Evolutionary conservation across 2,797 vertebrate genomes (phyloP), one percentile per base, ranked within the genome.

Genomic region (Phataginus tricuspis): DNA sequence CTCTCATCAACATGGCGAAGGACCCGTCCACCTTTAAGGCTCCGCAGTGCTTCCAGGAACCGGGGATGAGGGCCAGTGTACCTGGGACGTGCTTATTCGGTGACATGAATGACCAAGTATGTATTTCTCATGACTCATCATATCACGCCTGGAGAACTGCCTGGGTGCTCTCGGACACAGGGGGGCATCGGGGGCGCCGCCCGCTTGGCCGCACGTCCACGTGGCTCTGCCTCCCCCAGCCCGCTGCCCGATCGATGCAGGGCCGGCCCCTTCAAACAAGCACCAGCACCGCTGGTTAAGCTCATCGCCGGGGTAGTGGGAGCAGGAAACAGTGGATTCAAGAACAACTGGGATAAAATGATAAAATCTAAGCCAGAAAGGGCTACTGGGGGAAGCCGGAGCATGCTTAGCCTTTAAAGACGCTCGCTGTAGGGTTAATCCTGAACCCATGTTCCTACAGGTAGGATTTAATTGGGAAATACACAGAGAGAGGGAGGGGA

Each of bases 191-290:
- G 16, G 21, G 29, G 21, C 45, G 5, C 69, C 29, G 9, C 4
- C 2, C 10, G 5, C 18, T 4, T 11, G 5, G 10, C 23, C 1
- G 2, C n/a, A 0, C 15, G 10, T 27, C 51, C 27, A 55, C 34
- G 10, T 3, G 0, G 10, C 2, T 31, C 2, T 31, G 2, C 31
- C 8, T 29, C 75, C 3, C 4, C 37, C 42, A 23, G 15, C 12
- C 11, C 9, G 2, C 15, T 8, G 10, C 19, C n/a, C 14, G 18
- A 37, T 25, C 27, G 1, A 45, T 45, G 45, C 45, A 27, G 16
- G 0, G 1, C 27, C 68, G 4, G 4, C n/a, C 10, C 21, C 69
- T 39, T 31, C 11, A 61, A 29, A 0, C 2, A 51, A 87, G 68
- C 14, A 53, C 86, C 13, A 19, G 9, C 14, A 53, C 34, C 7